These are phyloP conservation scores for Atta cephalotes DNA, from an alignment of 1,140 invertebrate species.

Conservation along the genomic window DNA sequence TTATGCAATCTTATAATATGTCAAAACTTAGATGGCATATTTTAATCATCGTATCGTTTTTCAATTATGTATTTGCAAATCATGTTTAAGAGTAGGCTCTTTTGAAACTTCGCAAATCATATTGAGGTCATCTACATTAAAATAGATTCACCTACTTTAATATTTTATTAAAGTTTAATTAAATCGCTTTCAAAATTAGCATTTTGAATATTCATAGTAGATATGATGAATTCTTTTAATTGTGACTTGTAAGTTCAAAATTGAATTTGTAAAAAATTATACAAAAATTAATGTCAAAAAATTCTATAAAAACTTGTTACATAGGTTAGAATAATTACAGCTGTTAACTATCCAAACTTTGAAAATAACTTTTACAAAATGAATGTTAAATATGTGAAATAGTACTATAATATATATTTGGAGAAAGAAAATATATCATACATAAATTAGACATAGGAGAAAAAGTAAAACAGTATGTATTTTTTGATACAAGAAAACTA, in stretches of 20 bases:
- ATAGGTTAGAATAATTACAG: not conserved
- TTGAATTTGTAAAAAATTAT: not conserved
- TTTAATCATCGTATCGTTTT: not conserved
- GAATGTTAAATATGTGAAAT: not conserved
- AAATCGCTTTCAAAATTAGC: not conserved
- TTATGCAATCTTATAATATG: not conserved
- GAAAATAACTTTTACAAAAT: not conserved
- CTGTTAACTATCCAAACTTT: not conserved
- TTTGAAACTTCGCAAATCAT: not conserved
- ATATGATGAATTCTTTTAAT: not conserved
- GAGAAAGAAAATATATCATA: not conserved
- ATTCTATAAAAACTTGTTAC: not conserved
- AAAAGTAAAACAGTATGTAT: not conserved
- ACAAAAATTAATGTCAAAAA: not conserved
- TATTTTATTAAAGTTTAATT: not conserved
- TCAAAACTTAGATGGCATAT: not conserved
- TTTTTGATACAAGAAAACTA: constrained; percentile 16
- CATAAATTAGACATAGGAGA: not conserved
- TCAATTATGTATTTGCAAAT: not conserved
- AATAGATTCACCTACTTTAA: not conserved
- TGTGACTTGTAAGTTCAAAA: not conserved
- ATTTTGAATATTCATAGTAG: not conserved
- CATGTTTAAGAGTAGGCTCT: not conserved
- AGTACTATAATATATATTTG: not conserved
- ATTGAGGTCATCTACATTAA: not conserved